phyloP scores from a whole-genome alignment of 2,888 invertebrate genomes.

The Carcina quercana region DNA sequence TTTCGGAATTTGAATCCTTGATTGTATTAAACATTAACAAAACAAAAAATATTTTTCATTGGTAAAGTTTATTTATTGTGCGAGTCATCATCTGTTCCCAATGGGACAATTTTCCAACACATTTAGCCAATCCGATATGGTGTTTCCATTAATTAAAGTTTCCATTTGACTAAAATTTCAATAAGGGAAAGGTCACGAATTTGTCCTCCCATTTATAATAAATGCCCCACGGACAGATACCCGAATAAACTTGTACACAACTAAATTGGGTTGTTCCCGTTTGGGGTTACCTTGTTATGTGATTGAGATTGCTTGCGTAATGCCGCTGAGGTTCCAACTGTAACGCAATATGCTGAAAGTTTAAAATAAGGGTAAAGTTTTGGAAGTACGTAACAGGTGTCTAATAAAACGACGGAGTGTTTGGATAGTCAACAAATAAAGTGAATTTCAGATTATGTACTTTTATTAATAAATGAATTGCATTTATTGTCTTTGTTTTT shows the following conservation, averaged over 20 bases:
- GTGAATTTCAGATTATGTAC: no score
- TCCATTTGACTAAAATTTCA: conserved; percentile 46
- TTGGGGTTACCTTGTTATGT: conserved; percentile 53
- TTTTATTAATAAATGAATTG: no score
- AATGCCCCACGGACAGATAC: conserved; percentile 57
- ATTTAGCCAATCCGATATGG: no score
- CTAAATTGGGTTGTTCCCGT: conserved; percentile 64
- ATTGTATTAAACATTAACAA: no score
- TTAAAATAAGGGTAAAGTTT: not conserved
- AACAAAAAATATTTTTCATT: no score
- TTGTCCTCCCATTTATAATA: conserved; percentile 58
- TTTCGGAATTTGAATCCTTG: no score
- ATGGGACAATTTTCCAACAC: no score
- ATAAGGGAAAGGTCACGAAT: conserved; percentile 50
- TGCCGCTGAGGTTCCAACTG: conserved; percentile 34
- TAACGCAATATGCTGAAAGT: conserved; percentile 9
- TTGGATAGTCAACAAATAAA: no score
- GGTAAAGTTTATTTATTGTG: no score
- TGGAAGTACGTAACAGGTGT: not conserved
- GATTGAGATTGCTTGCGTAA: conserved; percentile 53
- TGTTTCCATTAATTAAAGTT: conserved; percentile 32
- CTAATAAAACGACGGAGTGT: no score
- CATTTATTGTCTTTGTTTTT: no score
- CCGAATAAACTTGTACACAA: conserved; percentile 65
- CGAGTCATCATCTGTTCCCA: no score